phyloP scores from a whole-genome alignment of 2,797 vertebrate species.

The Tarsius wallacei region DNA sequence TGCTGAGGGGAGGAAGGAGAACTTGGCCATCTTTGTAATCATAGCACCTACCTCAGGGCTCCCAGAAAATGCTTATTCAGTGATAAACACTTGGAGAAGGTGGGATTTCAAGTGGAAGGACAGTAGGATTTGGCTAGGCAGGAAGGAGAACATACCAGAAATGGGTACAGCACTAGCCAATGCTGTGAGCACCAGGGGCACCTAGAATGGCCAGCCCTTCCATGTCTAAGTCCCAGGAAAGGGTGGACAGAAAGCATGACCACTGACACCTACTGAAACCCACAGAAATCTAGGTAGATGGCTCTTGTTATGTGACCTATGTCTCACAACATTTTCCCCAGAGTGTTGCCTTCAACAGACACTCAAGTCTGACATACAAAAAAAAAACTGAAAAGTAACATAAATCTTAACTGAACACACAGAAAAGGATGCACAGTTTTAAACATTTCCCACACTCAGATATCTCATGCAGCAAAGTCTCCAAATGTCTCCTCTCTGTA shows the following conservation, averaged over 20 bases:
- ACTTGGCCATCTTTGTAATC: too few relatives aligned
- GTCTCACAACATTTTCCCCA: neutral
- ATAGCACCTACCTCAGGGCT: neutral
- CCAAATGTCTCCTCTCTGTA: neutral
- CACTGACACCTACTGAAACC: too few relatives aligned
- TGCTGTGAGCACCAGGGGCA: neutral
- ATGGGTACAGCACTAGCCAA: neutral
- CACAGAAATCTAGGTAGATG: neutral
- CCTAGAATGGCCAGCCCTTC: neutral
- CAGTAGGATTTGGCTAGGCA: neutral
- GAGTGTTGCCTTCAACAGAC: neutral
- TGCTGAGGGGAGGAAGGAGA: neutral
- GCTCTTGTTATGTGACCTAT: neutral
- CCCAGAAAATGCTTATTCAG: neutral
- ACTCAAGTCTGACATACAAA: neutral
- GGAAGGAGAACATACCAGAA: neutral
- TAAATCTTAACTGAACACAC: neutral
- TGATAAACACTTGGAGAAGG: neutral
- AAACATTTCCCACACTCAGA: neutral
- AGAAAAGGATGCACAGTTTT: neutral
- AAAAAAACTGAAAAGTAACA: neutral
- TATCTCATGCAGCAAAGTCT: neutral
- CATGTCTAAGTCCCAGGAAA: fast-evolving
- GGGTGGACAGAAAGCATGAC: neutral
- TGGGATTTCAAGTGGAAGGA: neutral